Conservation (phyloP, 2,888 invertebrate genomes). For the Eristalis tenax region DNA sequence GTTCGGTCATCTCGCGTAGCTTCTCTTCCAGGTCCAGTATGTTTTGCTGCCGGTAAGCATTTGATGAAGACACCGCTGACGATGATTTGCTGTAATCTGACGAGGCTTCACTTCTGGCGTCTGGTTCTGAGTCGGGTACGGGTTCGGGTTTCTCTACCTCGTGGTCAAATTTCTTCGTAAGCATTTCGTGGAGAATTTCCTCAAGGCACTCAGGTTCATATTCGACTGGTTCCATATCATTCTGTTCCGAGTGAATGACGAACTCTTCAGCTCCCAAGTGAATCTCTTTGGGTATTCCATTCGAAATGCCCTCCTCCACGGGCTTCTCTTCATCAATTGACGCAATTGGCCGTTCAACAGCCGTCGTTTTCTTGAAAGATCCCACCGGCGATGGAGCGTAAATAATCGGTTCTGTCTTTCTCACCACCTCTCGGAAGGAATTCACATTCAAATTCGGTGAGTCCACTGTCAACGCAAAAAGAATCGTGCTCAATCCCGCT, state of each 20-base stretch:
- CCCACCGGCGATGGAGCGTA: slow-evolving; percentile 85
- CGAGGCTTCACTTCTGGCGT: slow-evolving; percentile 78
- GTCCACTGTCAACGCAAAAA: slow-evolving; percentile 96
- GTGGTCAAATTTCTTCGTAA: slow-evolving; percentile 46
- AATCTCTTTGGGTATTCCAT: slow-evolving; percentile 74
- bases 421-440: slow-evolving; percentile 74
- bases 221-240: slow-evolving; percentile 55
- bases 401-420: slow-evolving; percentile 86
- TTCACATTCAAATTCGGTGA: slow-evolving; percentile 89
- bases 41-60: slow-evolving; percentile 36
- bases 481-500: slow-evolving; percentile 92
- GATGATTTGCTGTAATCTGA: slow-evolving; percentile 80
- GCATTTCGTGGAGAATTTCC: slow-evolving; percentile 39
- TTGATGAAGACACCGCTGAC: slow-evolving; percentile 73
- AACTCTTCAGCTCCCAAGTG: slow-evolving; percentile 73
- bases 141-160: slow-evolving; percentile 28
- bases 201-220: slow-evolving; percentile 54
- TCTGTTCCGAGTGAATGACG: slow-evolving; percentile 59
- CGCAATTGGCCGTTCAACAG: slow-evolving; percentile 78
- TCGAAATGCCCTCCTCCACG: not conserved
- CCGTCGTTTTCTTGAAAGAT: slow-evolving; percentile 76
- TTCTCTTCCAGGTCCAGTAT: slow-evolving; percentile 75
- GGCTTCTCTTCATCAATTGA: slow-evolving; percentile 71
- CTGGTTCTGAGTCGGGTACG: slow-evolving; percentile 62
- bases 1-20: slow-evolving; percentile 77